These are phyloP conservation scores for Drosophila subquinaria DNA, from an alignment of 2,888 invertebrate genomes.

Conservation along the genomic window DNA sequence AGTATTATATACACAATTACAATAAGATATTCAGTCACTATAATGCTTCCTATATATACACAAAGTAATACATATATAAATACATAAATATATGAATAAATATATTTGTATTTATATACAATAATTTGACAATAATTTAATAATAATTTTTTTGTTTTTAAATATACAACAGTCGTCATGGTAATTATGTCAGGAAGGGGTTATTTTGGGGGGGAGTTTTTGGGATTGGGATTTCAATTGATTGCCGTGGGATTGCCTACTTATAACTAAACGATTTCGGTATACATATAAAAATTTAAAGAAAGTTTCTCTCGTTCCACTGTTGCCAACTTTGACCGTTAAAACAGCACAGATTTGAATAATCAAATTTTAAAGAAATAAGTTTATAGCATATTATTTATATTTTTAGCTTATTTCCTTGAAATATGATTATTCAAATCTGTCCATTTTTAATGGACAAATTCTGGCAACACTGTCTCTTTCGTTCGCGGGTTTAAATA, in stretches of 20 bases:
- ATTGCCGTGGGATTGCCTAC: slow-evolving; percentile 71
- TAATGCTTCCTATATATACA: slow-evolving; percentile 81
- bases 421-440: no score
- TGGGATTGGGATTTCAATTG: slow-evolving; percentile 22
- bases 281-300: slow-evolving; percentile 53
- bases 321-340: no score
- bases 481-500: slow-evolving; percentile 59
- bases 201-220: not conserved
- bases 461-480: no score
- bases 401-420: no score
- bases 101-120: slow-evolving; percentile 40
- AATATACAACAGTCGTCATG: slow-evolving; percentile 72
- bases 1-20: slow-evolving; percentile 82
- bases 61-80: slow-evolving; percentile 48
- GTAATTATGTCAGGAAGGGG: slow-evolving; percentile 30
- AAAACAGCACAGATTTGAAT: no score
- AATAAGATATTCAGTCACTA: slow-evolving; percentile 81
- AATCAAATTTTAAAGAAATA: no score
- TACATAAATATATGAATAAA: slow-evolving; percentile 31
- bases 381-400: no score
- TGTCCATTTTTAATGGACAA: no score
- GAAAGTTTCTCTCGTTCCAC: slow-evolving; percentile 8
- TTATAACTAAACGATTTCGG: slow-evolving; percentile 60
- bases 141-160: slow-evolving; percentile 13
- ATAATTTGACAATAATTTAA: slow-evolving; percentile 41